Base-by-base conservation (phyloP, 2,888 invertebrate species). In the Troglohyphantes excavatus region DNA sequence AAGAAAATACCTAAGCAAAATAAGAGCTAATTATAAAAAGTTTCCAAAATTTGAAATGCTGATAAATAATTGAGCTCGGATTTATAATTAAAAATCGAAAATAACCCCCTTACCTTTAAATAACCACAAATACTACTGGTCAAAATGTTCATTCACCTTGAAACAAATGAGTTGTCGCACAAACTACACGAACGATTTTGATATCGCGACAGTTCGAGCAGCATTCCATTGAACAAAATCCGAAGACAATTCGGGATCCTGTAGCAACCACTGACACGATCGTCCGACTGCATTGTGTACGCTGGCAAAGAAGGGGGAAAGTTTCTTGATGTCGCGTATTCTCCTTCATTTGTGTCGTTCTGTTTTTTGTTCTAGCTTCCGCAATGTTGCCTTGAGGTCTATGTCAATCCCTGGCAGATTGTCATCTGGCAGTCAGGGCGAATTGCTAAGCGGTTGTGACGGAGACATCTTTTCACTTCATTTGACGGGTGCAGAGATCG, bases 331-430 rank as follows among this genome's bases (percentile, higher is more conserved):
- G 46, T 46, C 61, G 61, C 61, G 70, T 68, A 76, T 39, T 85
- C 76, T 46, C 11, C 59, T 76, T 68, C 61, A 27, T 68, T 82
- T 53, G 67, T 39, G 39, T 43, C 59, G 26, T 72, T 75, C 46
- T 73, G n/a, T 65, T 84, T 75, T 26, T 23, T 17, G 19, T 67
- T 13, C 68, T 68, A 26, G 29, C 33, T 68, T 70, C 33, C 68
- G 59, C 85, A 26, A 27, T 65, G 67, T 84, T 84, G 84, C 85
- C 85, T 85, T 78, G 76, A 76, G 53, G 68, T 76, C 75, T 78
- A 59, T 85, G 85, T 78, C 85, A 72, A 85, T 68, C 65, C 67
- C 75, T 85, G 85, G 85, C 85, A 85, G 39, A 78, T 59, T 76
- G 85, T 85, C 85, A 85, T 61, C 67, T 85, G 85, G 85, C 85